Percentiles rank a stretch among this genome's conserved stretches.
phyloP scores from a whole-genome alignment of 1,140 invertebrate genomes.

The Drosophila cardini region DNA sequence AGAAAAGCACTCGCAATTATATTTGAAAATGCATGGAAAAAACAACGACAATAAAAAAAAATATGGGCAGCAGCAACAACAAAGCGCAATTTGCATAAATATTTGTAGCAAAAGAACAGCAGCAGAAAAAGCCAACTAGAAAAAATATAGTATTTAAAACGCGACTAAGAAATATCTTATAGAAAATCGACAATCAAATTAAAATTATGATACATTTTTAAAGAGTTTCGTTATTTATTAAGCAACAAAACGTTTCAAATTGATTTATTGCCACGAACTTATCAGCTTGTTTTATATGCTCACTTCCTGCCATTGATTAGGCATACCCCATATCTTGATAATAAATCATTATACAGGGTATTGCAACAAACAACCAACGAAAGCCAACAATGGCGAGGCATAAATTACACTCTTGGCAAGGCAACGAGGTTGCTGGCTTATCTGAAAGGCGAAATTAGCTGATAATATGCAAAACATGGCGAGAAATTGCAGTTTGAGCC shows the following conservation, averaged over 20 bases:
- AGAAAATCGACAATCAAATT: background rate
- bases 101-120: slow-evolving; percentile 69
- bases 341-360: slow-evolving; percentile 4
- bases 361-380: slow-evolving; percentile 33
- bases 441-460: slow-evolving; percentile 76
- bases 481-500: slow-evolving; percentile 76
- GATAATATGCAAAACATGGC: slow-evolving; percentile 81
- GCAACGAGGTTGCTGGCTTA: slow-evolving; percentile 72
- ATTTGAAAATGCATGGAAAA: slow-evolving; percentile 74
- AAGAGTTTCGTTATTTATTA: background rate
- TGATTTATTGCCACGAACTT: background rate
- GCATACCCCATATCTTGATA: background rate
- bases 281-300: background rate
- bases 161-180: slow-evolving; percentile 4
- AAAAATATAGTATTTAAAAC: background rate
- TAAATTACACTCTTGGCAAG: slow-evolving; percentile 76
- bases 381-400: slow-evolving; percentile 65
- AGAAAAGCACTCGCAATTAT: slow-evolving; percentile 70
- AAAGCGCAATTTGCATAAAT: slow-evolving; percentile 73
- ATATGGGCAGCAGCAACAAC: slow-evolving; percentile 49
- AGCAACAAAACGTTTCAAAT: background rate
- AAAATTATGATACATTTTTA: background rate
- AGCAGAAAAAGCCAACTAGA: slow-evolving; percentile 11
- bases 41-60: slow-evolving; percentile 69
- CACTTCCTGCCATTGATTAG: background rate